Conservation (phyloP, 2,888 invertebrate species). For the Sesia bembeciformis region DNA sequence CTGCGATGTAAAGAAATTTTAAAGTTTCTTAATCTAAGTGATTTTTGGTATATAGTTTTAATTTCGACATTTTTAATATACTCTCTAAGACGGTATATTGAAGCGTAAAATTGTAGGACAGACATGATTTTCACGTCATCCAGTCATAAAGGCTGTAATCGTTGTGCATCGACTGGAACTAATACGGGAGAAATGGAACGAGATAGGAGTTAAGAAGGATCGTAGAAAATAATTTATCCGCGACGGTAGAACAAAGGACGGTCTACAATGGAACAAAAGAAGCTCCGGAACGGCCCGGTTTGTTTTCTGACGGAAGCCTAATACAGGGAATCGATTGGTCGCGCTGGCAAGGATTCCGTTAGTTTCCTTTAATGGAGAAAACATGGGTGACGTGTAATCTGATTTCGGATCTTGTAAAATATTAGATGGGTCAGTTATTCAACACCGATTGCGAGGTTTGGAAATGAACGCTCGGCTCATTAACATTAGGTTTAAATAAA, state of each 20-base stretch:
- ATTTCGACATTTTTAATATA: conserved; percentile 46
- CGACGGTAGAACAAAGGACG: conserved; percentile 65
- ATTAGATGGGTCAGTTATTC: too few species aligned
- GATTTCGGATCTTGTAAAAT: too few species aligned
- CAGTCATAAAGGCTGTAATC: conserved; percentile 69
- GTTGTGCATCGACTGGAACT: conserved; percentile 72
- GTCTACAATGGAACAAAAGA: conserved; percentile 65
- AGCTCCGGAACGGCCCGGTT: conserved; percentile 50
- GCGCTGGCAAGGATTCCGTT: conserved; percentile 40
- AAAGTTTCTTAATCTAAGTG: too few species aligned
- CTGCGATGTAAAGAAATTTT: too few species aligned
- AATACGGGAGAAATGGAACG: conserved; percentile 71
- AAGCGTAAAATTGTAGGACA: conserved; percentile 65
- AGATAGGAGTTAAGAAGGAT: conserved; percentile 65
- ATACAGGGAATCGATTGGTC: conserved; percentile 65
- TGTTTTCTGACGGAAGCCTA: conserved; percentile 64
- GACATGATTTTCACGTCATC: conserved; percentile 70
- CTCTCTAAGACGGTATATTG: conserved; percentile 49
- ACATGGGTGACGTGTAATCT: too few species aligned
- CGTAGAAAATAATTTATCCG: conserved; percentile 71
- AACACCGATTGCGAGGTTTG: too few species aligned
- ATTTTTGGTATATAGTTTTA: too few species aligned
- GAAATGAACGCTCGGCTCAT: too few species aligned
- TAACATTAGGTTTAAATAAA: too few species aligned
- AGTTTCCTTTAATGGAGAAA: conserved; percentile 29